A percentile compares a stretch with the other conserved stretches of the same genome.
These are phyloP conservation scores for Acleris literana DNA, from an alignment of 2,888 invertebrate genomes.

Conservation along the genomic window DNA sequence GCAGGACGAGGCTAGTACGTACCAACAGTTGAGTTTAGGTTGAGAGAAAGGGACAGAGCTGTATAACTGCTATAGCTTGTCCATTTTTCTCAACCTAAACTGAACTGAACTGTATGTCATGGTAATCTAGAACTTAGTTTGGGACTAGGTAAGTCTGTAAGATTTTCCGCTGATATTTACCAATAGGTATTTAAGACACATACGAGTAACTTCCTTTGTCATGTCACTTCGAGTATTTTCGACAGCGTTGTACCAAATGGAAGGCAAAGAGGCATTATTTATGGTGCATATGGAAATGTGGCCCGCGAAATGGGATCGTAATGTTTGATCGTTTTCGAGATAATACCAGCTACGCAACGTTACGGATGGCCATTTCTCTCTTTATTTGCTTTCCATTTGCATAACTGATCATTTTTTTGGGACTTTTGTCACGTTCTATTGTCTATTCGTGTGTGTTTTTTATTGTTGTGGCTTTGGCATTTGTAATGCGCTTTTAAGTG, in stretches of 20 bases:
- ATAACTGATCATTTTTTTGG: conserved; percentile 60
- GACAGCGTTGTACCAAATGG: conserved; percentile 52
- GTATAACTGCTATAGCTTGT: too few species aligned
- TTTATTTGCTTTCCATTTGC: conserved; percentile 74
- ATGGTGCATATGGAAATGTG: conserved; percentile 67
- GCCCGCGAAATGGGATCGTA: conserved; percentile 67
- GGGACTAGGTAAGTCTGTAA: too few species aligned
- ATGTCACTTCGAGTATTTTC: conserved; percentile 12
- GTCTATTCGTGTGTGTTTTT: conserved; percentile 8
- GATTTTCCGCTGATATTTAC: too few species aligned
- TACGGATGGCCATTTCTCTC: conserved; percentile 61
- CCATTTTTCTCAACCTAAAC: too few species aligned
- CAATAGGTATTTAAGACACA: too few species aligned
- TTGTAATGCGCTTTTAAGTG: neutral
- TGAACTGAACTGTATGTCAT: too few species aligned
- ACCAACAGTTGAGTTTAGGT: too few species aligned
- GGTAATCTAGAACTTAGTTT: too few species aligned
- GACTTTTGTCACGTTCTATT: conserved; percentile 22
- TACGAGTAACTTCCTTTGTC: too few species aligned
- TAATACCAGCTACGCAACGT: conserved; percentile 59
- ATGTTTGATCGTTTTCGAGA: conserved; percentile 71
- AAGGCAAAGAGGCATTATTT: conserved; percentile 64
- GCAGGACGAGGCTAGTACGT: too few species aligned
- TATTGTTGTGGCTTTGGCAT: neutral
- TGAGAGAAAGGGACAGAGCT: too few species aligned